Conservation (phyloP, 2,797 vertebrate genomes). For the Sylvilagus floridanus region DNA sequence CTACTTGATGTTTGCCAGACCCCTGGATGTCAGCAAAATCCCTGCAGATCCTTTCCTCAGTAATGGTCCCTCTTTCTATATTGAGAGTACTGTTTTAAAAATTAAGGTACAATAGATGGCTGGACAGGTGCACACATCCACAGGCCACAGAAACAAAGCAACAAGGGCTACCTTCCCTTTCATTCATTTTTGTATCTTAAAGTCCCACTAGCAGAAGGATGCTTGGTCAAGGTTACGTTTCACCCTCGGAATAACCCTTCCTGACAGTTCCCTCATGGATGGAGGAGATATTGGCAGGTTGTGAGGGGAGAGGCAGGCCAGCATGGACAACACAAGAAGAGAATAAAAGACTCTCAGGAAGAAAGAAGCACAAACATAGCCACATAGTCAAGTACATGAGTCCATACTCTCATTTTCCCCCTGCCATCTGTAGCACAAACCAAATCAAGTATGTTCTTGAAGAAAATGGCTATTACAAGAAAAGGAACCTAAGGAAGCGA, state of each 20-base stretch:
- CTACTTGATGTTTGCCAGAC: background rate
- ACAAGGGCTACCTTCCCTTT: background rate
- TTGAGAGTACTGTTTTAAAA: background rate
- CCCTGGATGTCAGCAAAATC: background rate
- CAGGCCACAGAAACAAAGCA: background rate
- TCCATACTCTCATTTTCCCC: slow-evolving; percentile 7
- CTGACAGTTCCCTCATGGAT: background rate
- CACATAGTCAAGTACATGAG: slow-evolving; percentile 1
- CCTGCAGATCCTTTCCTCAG: background rate
- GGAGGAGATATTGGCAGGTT: background rate
- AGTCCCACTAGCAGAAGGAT: background rate
- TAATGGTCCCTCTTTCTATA: background rate
- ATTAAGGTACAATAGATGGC: background rate
- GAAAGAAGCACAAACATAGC: background rate
- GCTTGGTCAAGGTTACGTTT: background rate
- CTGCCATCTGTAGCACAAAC: slow-evolving; percentile 2
- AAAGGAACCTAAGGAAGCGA: background rate
- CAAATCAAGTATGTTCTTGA: slow-evolving; percentile 6
- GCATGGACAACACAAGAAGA: background rate
- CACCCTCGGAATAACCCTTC: background rate
- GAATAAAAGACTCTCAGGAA: background rate
- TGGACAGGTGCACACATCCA: background rate
- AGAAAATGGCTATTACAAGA: background rate
- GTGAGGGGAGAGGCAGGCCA: background rate
- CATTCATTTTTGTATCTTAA: background rate